Conservation (phyloP, 2,888 invertebrate species). For the Nowickia ferox region DNA sequence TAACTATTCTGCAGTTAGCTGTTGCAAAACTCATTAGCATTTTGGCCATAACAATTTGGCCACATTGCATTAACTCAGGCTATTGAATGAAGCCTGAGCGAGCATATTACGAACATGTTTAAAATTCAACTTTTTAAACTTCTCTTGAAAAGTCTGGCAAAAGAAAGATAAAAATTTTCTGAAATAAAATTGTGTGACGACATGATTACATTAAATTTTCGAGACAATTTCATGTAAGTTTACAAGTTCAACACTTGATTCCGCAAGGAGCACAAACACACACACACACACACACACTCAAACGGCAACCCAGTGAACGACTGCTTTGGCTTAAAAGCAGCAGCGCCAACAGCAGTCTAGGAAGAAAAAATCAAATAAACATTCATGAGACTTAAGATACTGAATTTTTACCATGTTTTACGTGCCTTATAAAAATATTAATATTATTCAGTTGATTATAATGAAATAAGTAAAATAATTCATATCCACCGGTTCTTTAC, state of each 20-base stretch:
- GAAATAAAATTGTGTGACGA: conserved; percentile 39
- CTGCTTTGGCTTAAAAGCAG: not conserved
- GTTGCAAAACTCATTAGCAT: conserved; percentile 62
- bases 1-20: conserved; percentile 38
- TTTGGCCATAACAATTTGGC: conserved; percentile 23
- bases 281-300: not conserved
- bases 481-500: conserved; percentile 47
- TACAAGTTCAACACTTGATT: conserved; percentile 65
- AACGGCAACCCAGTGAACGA: not conserved
- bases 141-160: conserved; percentile 22
- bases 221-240: conserved; percentile 57
- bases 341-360: not conserved
- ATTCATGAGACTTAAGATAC: not conserved
- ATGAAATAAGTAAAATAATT: conserved; percentile 57
- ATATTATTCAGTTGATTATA: conserved; percentile 53
- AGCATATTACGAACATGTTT: conserved; percentile 49
- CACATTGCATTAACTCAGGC: conserved; percentile 8
- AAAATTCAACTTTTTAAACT: conserved; percentile 44
- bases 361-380: not conserved
- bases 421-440: conserved; percentile 50
- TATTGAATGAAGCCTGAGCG: not conserved
- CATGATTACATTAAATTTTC: conserved; percentile 46
- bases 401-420: not conserved
- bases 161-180: conserved; percentile 13
- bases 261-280: not conserved